Evolutionary conservation across 2,113 vertebrate genomes (phyloP).

Genomic region (Micromys minutus): DNA sequence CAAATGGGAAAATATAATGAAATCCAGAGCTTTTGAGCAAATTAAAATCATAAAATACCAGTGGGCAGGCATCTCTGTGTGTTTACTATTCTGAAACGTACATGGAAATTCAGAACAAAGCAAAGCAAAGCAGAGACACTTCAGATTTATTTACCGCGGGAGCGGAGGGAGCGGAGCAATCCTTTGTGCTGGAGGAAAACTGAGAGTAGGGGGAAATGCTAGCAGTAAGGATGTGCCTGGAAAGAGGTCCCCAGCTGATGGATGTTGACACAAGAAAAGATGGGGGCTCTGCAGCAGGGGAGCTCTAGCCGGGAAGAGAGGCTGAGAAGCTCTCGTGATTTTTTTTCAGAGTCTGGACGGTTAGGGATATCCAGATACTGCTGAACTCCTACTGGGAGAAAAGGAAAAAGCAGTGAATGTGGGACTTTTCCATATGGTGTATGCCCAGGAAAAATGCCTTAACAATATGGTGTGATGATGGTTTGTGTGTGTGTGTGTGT

Average conservation of each 20-base stretch:
- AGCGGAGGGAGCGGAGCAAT: not conserved
- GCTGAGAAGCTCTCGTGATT: not conserved
- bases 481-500: not conserved
- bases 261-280: constrained; percentile 63
- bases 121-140: constrained; percentile 65
- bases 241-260: constrained; percentile 46
- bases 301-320: not conserved
- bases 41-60: constrained; percentile 82
- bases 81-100: constrained; percentile 68
- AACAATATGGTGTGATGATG: not conserved
- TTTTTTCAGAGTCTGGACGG: constrained; percentile 43
- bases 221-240: not conserved
- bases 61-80: constrained; percentile 70
- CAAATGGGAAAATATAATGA: constrained; percentile 78
- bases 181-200: constrained; percentile 62
- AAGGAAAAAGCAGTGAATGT: not conserved
- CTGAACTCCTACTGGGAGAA: constrained; percentile 36
- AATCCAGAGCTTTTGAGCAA: constrained; percentile 78
- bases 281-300: not conserved
- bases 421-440: constrained; percentile 54
- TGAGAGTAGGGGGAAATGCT: not conserved
- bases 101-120: constrained; percentile 56
- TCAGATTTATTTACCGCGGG: constrained; percentile 49
- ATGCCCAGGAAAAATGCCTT: constrained; percentile 48
- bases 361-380: constrained; percentile 52